Percentiles rank a stretch among this genome's conserved stretches.
phyloP scores from a whole-genome alignment of 1,140 invertebrate genomes.

The Physella acuta region DNA sequence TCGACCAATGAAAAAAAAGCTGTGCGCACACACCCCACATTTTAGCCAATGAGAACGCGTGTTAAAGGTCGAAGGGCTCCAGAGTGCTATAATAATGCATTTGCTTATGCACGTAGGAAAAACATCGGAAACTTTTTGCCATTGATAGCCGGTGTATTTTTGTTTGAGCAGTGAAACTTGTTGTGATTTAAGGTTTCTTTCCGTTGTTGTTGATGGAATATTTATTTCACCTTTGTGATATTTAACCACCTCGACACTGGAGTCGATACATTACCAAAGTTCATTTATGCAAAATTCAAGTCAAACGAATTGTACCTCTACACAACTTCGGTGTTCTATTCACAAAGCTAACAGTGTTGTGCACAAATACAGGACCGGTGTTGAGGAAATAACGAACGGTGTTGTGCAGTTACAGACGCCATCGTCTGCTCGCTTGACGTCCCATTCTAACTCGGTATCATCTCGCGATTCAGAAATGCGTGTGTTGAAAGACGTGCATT shows the following conservation, averaged over 20 bases:
- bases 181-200: too few species aligned
- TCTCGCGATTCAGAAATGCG: too few species aligned
- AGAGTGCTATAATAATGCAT: background rate
- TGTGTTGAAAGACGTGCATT: background rate
- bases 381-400: too few species aligned
- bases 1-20: background rate
- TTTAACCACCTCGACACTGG: background rate
- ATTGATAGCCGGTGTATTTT: too few species aligned
- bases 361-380: background rate
- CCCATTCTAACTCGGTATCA: too few species aligned
- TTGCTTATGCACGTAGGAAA: background rate
- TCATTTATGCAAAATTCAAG: background rate
- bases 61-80: background rate
- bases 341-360: background rate
- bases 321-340: background rate
- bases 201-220: background rate
- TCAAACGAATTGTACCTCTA: background rate
- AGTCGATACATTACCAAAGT: background rate
- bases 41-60: slow-evolving; percentile 10
- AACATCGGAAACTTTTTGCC: background rate
- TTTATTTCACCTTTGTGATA: background rate
- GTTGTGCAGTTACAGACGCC: too few species aligned
- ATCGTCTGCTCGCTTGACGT: too few species aligned
- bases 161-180: too few species aligned
- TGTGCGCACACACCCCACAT: slow-evolving; percentile 12